Evolutionary conservation across 2,888 invertebrate genomes (phyloP).

Genomic region (Microctonus aethiopoides): DNA sequence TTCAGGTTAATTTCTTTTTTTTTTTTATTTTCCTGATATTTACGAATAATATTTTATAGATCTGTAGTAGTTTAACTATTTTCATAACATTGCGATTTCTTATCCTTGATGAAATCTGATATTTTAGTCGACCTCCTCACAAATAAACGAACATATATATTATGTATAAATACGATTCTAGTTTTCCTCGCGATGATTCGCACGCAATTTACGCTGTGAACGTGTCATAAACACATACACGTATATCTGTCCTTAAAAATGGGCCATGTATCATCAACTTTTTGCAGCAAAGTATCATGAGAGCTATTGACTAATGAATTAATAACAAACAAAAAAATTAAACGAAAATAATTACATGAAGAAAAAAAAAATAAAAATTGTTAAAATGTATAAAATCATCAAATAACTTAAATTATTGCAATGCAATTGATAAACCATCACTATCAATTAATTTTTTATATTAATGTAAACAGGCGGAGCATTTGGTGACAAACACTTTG

Average conservation of each 20-base stretch:
- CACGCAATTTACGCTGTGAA: neutral
- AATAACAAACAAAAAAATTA: neutral
- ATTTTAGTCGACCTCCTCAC: neutral
- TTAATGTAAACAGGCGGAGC: slow-evolving; percentile 36
- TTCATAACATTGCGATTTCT: too few species aligned
- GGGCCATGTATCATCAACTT: neutral
- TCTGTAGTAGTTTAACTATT: too few species aligned
- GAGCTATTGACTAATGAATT: neutral
- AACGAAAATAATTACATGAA: neutral
- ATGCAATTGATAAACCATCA: neutral
- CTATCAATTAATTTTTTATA: too few species aligned
- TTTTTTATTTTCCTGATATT: too few species aligned
- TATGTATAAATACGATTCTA: neutral
- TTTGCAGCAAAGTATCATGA: neutral
- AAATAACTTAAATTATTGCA: neutral
- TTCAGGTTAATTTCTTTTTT: too few species aligned
- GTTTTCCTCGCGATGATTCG: neutral
- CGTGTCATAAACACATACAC: neutral
- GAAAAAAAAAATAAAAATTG: neutral
- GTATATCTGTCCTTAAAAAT: too few species aligned
- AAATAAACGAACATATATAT: neutral
- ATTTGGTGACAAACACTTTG: slow-evolving; percentile 38
- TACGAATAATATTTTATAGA: too few species aligned
- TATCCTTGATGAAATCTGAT: too few species aligned
- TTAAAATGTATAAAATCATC: neutral